These are phyloP conservation scores for Menidia beryllina DNA, from an alignment of 2,113 vertebrate genomes.

Conservation along the genomic window DNA sequence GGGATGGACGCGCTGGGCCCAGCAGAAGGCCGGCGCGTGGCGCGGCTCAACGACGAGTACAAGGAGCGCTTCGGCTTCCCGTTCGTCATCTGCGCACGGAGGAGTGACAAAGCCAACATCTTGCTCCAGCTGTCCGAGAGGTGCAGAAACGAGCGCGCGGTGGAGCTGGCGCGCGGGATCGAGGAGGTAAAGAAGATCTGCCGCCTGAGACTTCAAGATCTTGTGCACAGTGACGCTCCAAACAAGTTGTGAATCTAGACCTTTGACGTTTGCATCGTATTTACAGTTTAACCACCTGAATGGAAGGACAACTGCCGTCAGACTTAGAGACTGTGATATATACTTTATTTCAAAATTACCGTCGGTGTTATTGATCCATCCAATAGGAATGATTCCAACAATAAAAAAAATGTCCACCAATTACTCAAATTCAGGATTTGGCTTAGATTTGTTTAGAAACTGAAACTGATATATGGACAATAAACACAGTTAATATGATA, in stretches of 20 bases:
- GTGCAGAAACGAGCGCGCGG: constrained; percentile 45
- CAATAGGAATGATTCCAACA: constrained; percentile 13
- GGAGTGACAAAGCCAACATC: constrained; percentile 73
- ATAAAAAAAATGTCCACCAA: constrained; percentile 25
- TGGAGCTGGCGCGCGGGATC: constrained; percentile 79
- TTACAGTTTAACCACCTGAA: background rate
- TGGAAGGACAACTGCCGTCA: background rate
- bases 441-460: background rate
- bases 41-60: constrained; percentile 81
- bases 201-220: constrained; percentile 76
- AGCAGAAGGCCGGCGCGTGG: constrained; percentile 62
- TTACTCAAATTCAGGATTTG: constrained; percentile 3
- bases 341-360: constrained; percentile 45
- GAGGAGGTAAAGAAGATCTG: constrained; percentile 87
- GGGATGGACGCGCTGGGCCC: constrained; percentile 78
- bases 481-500: background rate
- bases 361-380: constrained; percentile 9
- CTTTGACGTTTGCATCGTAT: background rate
- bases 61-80: constrained; percentile 86
- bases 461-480: background rate
- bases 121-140: constrained; percentile 74
- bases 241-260: constrained; percentile 44
- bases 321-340: background rate
- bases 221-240: constrained; percentile 48
- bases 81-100: constrained; percentile 86